Conservation (phyloP, 64 coral and sea anemone species). For the Hydrozoanthus tunicans region DNA sequence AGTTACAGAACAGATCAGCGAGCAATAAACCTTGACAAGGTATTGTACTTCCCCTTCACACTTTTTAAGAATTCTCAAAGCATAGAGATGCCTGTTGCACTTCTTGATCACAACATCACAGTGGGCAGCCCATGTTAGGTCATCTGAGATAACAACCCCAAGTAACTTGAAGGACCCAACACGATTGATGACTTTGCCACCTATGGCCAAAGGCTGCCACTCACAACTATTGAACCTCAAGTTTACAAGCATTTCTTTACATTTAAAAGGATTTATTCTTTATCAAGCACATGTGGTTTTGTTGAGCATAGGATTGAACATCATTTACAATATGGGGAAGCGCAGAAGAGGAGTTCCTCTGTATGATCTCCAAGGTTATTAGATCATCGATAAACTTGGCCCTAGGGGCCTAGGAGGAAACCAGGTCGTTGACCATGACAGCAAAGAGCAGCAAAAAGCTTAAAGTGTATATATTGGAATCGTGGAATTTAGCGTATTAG, state of each 20-base stretch:
- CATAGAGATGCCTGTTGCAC: background rate
- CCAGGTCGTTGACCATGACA: background rate
- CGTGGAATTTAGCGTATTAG: too few species aligned
- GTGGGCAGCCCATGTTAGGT: constrained; percentile 30
- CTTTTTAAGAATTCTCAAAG: constrained; percentile 43
- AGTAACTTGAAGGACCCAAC: constrained; percentile 10
- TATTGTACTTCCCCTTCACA: background rate
- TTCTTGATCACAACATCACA: constrained; percentile 25
- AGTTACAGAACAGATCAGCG: constrained; percentile 7
- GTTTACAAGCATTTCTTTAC: background rate
- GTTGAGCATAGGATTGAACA: background rate
- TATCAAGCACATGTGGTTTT: background rate
- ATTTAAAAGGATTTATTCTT: background rate
- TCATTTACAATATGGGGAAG: constrained; percentile 28
- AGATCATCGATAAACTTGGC: background rate
- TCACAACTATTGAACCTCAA: background rate
- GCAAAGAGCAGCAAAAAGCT: background rate
- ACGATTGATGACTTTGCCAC: background rate
- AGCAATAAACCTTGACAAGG: constrained; percentile 10
- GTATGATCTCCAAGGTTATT: background rate
- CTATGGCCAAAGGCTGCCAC: background rate
- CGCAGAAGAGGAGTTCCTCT: background rate
- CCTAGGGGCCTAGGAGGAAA: background rate
- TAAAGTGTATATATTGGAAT: too few species aligned
- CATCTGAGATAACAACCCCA: background rate